Base-by-base conservation (phyloP, 1,140 invertebrate genomes). In the Leptinotarsa lineolata region DNA sequence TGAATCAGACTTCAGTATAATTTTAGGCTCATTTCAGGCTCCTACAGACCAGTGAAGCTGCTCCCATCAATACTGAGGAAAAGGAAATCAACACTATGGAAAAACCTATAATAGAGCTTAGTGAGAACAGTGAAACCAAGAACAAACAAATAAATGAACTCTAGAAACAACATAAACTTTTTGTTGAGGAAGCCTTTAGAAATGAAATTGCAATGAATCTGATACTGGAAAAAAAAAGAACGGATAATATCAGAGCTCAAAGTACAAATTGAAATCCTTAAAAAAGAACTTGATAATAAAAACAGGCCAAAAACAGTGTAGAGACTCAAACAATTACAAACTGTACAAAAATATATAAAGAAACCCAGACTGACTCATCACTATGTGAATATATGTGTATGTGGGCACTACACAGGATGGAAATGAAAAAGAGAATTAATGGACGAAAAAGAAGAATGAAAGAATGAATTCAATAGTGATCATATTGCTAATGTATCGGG, bases 261-360 rank as follows among this genome's bases (percentile, higher is more conserved):
- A 4, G 22, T 63, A 24, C 60, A 63, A 63, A 63, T 63, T 63
- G 60, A 63, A 21, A n/a, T 63, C 60, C n/a, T 63, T 20, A 63
- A 63, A 63, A 24, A 22, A 16, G 2, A 63, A 63, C 60, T 63
- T n/a, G 60, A 22, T n/a, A 63, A 63, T 63, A 24, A 22, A 63
- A 63, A 63, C 60, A 63, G n/a, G 18, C 60, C 60, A 63, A 63
- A 63, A 63, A 63, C 13, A 63, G 18, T 22, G 60, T 24, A 63
- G 20, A 63, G 4, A 63, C 60, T n/a, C 60, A 63, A 63, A 63
- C 20, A 24, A 12, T n/a, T 15, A 63, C 2, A 39, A 39, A 63
- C 3, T n/a, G 20, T n/a, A 63, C 15, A 63, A 3, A 16, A 20
- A 20, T 13, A 22, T n/a, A 63, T 63, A 63, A 63, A 63, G 6